Conservation (phyloP, 2,888 invertebrate species). For the Eumacrocentrus americanus region DNA sequence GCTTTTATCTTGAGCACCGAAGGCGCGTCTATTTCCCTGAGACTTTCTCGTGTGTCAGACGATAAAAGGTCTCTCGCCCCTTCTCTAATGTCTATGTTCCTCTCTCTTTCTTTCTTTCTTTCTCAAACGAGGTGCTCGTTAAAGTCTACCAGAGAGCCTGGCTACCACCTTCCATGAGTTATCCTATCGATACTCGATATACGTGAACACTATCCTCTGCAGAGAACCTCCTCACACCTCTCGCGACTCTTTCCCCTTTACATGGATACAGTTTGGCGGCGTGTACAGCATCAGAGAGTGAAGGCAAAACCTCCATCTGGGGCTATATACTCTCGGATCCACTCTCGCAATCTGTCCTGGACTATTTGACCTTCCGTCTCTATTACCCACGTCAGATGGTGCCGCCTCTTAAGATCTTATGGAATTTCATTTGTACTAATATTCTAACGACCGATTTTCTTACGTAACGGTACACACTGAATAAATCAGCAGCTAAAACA, state of each 20-base stretch:
- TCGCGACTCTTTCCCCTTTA: background rate
- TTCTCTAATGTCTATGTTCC: background rate
- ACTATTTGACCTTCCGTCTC: conserved; percentile 17
- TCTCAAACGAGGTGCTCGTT: conserved; percentile 21
- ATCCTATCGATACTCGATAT: conserved; percentile 4
- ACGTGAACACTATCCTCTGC: background rate
- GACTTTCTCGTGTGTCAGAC: conserved; percentile 30
- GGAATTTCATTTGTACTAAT: conserved; percentile 12
- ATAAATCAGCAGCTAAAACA: background rate
- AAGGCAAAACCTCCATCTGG: background rate
- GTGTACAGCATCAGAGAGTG: background rate
- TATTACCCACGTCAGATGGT: conserved; percentile 20
- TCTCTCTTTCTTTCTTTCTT: conserved; percentile 20
- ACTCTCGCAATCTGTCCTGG: conserved; percentile 4
- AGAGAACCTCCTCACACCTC: background rate
- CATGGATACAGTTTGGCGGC: conserved; percentile 1
- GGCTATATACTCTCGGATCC: background rate
- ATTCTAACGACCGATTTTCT: background rate
- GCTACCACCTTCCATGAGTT: conserved; percentile 19
- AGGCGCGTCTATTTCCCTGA: conserved; percentile 31
- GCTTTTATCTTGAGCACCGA: conserved; percentile 14
- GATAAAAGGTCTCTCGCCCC: conserved; percentile 18
- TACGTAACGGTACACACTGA: background rate
- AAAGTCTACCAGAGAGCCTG: conserved; percentile 11
- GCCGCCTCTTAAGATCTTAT: conserved; percentile 16